These are phyloP conservation scores for Falcunculus frontatus DNA, from an alignment of 2,113 vertebrate species.

Conservation along the genomic window DNA sequence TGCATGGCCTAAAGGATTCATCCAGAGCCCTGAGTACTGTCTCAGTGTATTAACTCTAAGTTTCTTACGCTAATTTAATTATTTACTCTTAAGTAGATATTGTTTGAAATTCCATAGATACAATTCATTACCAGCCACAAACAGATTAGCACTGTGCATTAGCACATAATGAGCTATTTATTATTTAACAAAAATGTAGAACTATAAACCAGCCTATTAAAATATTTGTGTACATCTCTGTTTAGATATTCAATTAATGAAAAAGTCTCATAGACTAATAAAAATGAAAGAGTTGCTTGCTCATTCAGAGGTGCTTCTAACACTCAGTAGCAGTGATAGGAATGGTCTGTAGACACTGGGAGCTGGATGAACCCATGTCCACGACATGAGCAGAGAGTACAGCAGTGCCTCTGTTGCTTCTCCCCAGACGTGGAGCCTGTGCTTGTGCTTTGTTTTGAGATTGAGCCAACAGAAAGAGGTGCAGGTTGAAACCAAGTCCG, in stretches of 20 bases:
- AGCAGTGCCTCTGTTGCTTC: background rate
- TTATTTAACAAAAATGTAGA: background rate
- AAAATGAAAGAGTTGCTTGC: background rate
- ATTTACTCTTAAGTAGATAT: background rate
- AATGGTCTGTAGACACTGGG: background rate
- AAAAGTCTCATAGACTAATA: background rate
- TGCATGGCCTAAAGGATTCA: background rate
- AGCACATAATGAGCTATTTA: background rate
- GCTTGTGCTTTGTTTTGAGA: background rate
- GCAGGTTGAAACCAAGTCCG: background rate
- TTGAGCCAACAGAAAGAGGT: background rate
- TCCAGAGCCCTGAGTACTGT: background rate
- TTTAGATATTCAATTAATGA: background rate
- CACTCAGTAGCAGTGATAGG: background rate
- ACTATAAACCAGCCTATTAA: background rate
- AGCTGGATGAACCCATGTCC: background rate
- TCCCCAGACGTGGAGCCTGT: background rate
- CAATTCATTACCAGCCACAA: background rate
- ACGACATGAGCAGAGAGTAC: background rate
- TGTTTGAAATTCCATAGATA: background rate
- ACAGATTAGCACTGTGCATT: background rate
- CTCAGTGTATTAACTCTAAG: background rate
- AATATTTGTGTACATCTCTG: background rate
- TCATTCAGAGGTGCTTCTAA: background rate
- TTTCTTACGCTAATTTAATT: conserved; percentile 9